These are phyloP conservation scores for Microctonus brassicae DNA, from an alignment of 2,888 invertebrate species.

Conservation along the genomic window DNA sequence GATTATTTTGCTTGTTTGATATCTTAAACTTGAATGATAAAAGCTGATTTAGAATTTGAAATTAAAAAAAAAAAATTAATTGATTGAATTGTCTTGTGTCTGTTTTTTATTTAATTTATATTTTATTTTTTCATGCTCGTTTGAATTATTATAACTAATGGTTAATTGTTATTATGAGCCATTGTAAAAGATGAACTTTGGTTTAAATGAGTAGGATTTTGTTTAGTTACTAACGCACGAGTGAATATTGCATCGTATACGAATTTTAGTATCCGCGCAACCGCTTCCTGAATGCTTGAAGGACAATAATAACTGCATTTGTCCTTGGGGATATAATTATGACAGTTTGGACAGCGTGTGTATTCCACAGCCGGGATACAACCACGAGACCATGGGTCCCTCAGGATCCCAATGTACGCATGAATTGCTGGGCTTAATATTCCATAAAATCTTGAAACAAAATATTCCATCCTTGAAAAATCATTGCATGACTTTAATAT, in stretches of 20 bases:
- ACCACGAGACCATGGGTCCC: conserved; percentile 69
- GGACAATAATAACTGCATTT: conserved; percentile 66
- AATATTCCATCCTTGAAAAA: conserved; percentile 4
- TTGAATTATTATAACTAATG: neutral
- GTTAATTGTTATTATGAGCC: neutral
- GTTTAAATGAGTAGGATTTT: neutral
- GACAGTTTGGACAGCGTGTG: conserved; percentile 63
- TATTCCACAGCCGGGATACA: conserved; percentile 60
- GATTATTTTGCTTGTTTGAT: too few species aligned
- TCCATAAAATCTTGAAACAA: conserved; percentile 16
- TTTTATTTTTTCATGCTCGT: too few species aligned
- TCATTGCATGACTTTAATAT: conserved; percentile 11
- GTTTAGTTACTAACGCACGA: neutral
- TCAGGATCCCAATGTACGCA: conserved; percentile 67
- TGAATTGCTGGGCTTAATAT: conserved; percentile 50
- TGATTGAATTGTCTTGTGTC: too few species aligned
- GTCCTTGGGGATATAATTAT: conserved; percentile 69
- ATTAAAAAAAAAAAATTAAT: too few species aligned
- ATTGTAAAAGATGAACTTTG: conserved; percentile 9
- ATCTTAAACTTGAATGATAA: too few species aligned
- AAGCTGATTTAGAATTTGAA: too few species aligned
- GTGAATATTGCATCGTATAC: neutral
- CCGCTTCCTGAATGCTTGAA: conserved; percentile 69
- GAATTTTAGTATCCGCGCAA: conserved; percentile 65
- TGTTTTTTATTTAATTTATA: too few species aligned